phyloP scores from a whole-genome alignment of 2,113 vertebrate species.

The Poeciliopsis turrubarensis region DNA sequence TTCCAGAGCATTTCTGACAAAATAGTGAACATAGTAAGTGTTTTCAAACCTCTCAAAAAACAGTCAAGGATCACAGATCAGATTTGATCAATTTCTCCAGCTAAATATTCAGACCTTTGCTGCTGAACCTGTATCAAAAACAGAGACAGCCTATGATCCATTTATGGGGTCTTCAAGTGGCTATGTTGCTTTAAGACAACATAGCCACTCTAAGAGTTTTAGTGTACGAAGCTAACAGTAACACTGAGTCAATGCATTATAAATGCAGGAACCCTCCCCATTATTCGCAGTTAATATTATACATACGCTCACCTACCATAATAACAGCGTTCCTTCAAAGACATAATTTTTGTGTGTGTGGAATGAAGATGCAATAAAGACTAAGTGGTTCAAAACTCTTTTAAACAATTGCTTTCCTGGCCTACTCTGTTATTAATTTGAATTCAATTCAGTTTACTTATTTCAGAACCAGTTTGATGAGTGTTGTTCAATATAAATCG shows the following conservation, averaged over 20 bases:
- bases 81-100: neutral
- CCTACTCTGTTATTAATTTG: no score
- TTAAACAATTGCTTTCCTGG: neutral
- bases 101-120: neutral
- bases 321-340: neutral
- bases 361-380: no score
- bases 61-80: neutral
- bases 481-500: neutral
- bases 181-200: neutral
- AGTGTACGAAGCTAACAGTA: neutral
- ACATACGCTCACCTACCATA: neutral
- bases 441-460: no score
- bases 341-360: neutral
- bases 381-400: neutral
- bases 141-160: neutral
- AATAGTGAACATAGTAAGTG: neutral
- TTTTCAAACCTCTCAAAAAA: neutral
- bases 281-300: neutral
- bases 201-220: no score
- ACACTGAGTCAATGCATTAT: neutral
- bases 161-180: neutral
- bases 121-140: neutral
- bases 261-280: neutral
- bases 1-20: no score
- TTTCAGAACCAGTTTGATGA: neutral